These are phyloP conservation scores for Pipistrellus pygmaeus DNA, from an alignment of 2,797 vertebrate species.

Conservation along the genomic window DNA sequence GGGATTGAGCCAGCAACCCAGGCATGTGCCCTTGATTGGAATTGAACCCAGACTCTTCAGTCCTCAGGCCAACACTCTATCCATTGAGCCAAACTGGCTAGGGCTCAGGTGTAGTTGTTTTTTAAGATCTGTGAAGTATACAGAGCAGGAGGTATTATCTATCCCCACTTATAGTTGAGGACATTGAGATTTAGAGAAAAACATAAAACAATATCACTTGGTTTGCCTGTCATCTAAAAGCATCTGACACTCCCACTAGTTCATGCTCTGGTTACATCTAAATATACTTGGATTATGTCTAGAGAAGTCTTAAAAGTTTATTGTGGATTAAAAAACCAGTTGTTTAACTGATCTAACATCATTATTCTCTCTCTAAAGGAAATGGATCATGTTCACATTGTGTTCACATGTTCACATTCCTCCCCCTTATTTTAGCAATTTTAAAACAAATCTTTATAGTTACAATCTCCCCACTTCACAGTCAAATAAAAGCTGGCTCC, in stretches of 20 bases:
- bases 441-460: slow-evolving; percentile 10
- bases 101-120: not conserved
- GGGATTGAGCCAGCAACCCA: too few species aligned
- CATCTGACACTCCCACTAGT: not conserved
- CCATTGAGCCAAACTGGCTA: too few species aligned
- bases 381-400: slow-evolving; percentile 31
- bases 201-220: not conserved
- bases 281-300: not conserved
- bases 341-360: not conserved
- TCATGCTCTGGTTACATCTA: not conserved
- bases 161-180: not conserved
- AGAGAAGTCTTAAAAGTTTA: slow-evolving; percentile 1
- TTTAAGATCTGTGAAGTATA: not conserved
- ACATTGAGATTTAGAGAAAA: not conserved
- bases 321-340: not conserved
- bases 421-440: not conserved
- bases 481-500: not conserved
- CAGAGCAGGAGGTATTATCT: not conserved
- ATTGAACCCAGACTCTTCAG: too few species aligned
- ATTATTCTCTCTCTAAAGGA: slow-evolving; percentile 5
- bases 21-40: too few species aligned
- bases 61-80: too few species aligned
- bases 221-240: not conserved
- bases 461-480: slow-evolving; percentile 35
- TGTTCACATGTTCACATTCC: slow-evolving; percentile 33